Evolutionary conservation across 2,888 invertebrate genomes (phyloP).

Genomic region (Seladonia tumulorum): DNA sequence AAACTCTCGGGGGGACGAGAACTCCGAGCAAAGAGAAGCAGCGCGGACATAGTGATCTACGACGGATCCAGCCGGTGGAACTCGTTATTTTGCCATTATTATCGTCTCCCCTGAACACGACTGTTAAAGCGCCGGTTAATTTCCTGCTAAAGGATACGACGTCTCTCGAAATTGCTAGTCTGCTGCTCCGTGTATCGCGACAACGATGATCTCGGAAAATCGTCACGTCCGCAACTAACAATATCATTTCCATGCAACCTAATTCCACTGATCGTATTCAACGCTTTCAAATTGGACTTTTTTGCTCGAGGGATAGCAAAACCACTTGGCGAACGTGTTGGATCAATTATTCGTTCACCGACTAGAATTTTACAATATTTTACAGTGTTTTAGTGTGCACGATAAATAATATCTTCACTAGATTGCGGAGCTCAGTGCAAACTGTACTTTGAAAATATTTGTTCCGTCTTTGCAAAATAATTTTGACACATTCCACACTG

Average conservation of each 20-base stretch:
- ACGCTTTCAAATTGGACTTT: neutral
- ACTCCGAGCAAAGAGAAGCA: slow-evolving; percentile 13
- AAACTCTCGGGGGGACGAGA: slow-evolving; percentile 64
- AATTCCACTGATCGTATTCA: neutral
- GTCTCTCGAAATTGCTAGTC: slow-evolving; percentile 34
- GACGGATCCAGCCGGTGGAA: slow-evolving; percentile 36
- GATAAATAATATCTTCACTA: too few relatives aligned
- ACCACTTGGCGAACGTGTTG: neutral
- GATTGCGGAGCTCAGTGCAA: too few relatives aligned
- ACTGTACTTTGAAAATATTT: too few relatives aligned
- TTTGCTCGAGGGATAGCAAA: neutral
- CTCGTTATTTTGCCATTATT: slow-evolving; percentile 57
- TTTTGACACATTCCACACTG: too few relatives aligned
- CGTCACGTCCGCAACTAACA: slow-evolving; percentile 1
- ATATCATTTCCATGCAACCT: neutral
- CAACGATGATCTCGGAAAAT: neutral
- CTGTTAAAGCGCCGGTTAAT: slow-evolving; percentile 37
- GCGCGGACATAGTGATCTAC: slow-evolving; percentile 38
- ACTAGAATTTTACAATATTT: too few relatives aligned
- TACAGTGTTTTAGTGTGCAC: too few relatives aligned
- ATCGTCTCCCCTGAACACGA: slow-evolving; percentile 39
- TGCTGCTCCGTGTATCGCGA: neutral
- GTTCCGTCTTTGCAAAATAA: too few relatives aligned
- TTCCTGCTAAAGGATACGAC: slow-evolving; percentile 1
- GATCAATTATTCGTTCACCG: neutral